Base-by-base conservation (phyloP, 2,113 vertebrate species). In the Datnioides undecimradiatus region DNA sequence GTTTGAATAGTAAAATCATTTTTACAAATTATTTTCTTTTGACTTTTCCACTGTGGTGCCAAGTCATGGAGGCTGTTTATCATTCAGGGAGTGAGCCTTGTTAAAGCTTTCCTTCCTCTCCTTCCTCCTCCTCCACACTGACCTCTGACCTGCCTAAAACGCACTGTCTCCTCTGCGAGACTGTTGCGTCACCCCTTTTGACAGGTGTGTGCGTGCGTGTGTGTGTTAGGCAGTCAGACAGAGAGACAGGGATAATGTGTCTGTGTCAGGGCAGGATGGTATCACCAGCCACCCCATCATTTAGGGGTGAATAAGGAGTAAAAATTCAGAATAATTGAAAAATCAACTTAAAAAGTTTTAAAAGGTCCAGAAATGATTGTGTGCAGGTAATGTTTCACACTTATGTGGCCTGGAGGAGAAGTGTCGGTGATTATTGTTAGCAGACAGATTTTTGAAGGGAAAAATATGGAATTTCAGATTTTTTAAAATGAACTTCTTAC, bases 21-120 rank as follows among this genome's bases (percentile, higher is more conserved):
- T 45, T 70, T 23, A 36, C 57, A 38, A 60, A 14, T 62, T 49
- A 36, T 48, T 66, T 64, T 31, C 11, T 49, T 85, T 23, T 51
- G 23, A 64, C 48, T 60, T 33, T 33, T 8, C 51, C 52, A 12
- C 29, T 59, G n/a, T n/a, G n/a, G n/a, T 38, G 43, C 14, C 21
- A 13, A 76, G 62, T 66, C 63, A 80, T 10, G 9, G 8, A 23
- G 7, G 48, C 70, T 66, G 66, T 66, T 89, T 74, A 58, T 79
- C 31, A 89, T 88, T 90, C 83, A 46, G 62, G 80, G 48, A 62
- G 36, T 41, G 29, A 69, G 74, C 29, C 54, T 52, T 7, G 38
- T 81, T 72, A 70, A 83, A 83, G 66, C 72, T 23, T 58, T 81
- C 59, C 59, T 43, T 43, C 41, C 59, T 74, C 74, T 82, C 55